Evolutionary conservation across 2,888 invertebrate species (phyloP), one percentile per base, ranked within the genome.

Genomic region (Neoascia interrupta): DNA sequence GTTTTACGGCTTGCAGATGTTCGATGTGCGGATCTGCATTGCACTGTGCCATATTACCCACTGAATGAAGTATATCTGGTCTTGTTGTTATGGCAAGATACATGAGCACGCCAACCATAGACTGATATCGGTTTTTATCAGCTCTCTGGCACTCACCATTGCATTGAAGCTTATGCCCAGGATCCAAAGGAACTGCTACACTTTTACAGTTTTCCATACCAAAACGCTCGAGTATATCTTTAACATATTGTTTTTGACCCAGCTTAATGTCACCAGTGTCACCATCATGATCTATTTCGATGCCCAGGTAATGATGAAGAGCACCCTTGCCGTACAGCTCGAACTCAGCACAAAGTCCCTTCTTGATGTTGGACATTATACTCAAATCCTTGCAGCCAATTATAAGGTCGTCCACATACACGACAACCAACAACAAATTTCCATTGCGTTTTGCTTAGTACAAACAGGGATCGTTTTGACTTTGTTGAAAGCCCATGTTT

Each of bases 61-160:
- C 80, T n/a, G 81, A 79, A 19, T 75, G 68, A 28, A 54, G 47
- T 23, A 81, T 82, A 60, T 82, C 82, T 5, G 81, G 82, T n/a
- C 82, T 45, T 10, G 82, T 81, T 11, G 64, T 64, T 54, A 73
- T 54, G 13, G 70, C 61, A 16, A 79, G 31, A 60, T 81, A 83
- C 26, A 74, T 64, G 26, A 80, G 53, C 26, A 66, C 68, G n/a
- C 81, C 81, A 11, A 83, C 66, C 19, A 63, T 37, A 39, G 74
- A 79, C 36, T 81, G 82, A 43, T 81, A 82, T 8, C 43, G 6
- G 5, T 34, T 61, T 39, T 70, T 39, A 8, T 82, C 56, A 6
- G 60, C 58, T 15, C 19, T 39, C 6, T 68, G 58, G 37, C 69
- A 82, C 0, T 80, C 37, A 11, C 49, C 63, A 18, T 69, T 23